These are phyloP conservation scores for Dusona sp. DNA, from an alignment of 2,888 invertebrate species.

Conservation along the genomic window DNA sequence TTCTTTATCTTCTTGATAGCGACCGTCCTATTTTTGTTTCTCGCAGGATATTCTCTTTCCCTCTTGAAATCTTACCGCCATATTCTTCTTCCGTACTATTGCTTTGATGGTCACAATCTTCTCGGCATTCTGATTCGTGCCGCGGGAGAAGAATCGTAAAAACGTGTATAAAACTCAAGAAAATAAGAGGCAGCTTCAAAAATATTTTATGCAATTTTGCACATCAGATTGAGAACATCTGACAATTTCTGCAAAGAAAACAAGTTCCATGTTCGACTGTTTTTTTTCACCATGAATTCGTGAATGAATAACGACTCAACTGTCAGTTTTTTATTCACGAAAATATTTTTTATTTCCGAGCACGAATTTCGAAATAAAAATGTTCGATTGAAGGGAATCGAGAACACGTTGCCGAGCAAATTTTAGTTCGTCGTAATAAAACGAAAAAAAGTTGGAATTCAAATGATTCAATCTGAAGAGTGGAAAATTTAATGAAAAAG, in stretches of 20 bases:
- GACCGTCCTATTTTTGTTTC: conserved; percentile 14
- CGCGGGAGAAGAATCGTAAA: conserved; percentile 15
- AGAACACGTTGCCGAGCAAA: too few relatives aligned
- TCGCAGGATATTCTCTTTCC: conserved; percentile 14
- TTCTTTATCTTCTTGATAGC: conserved; percentile 29
- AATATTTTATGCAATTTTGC: not conserved
- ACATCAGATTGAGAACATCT: not conserved
- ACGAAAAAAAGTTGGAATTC: too few relatives aligned
- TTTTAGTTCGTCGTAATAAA: too few relatives aligned
- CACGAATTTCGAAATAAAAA: too few relatives aligned
- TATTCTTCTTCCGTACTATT: conserved; percentile 21
- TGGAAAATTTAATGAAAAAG: not conserved
- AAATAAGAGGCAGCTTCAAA: not conserved
- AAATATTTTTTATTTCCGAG: too few relatives aligned
- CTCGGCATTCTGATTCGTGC: conserved; percentile 14
- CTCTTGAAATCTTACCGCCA: conserved; percentile 36
- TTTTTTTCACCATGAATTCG: not conserved
- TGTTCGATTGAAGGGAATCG: too few relatives aligned
- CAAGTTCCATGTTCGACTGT: not conserved
- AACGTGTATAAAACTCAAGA: not conserved
- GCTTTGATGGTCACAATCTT: conserved; percentile 36
- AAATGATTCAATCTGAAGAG: not conserved
- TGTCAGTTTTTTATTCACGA: too few relatives aligned
- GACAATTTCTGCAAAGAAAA: not conserved
- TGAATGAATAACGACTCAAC: not conserved